Evolutionary conservation across 2,888 invertebrate genomes (phyloP), one percentile per base, ranked within the genome.

Genomic region (Linnaemya vulpina): DNA sequence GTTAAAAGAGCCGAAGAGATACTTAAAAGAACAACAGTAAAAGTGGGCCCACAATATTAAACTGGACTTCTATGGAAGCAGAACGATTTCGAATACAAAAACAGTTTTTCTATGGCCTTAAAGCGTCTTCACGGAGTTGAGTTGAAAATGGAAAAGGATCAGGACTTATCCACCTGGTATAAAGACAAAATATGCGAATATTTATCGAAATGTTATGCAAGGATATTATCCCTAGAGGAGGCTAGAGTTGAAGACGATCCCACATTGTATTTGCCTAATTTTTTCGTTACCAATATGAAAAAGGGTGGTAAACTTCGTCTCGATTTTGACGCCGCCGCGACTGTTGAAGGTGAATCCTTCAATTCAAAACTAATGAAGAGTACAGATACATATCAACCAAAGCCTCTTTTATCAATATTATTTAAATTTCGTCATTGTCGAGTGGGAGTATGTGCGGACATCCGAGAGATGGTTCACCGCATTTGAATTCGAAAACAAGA

Each of bases 311-410:
- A 55, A 53, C 46, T 35, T n/a, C 60, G 71, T 17, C 62, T 58
- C 25, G 73, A 58, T 35, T 86, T 86, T 40, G 77, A 81, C 60
- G 83, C 83, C 11, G 84, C 75, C 10, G 76, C 80, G 5, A 9
- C 22, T 46, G 40, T 78, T 2, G 58, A 74, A 10, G 75, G 73
- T 11, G 70, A 55, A 40, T 82, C 83, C 0, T 77, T 84, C 9
- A 86, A 84, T 55, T 40, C 77, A 9, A 55, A 46, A 49, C 60
- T 86, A 30, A 35, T 76, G 43, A 68, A 67, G 38, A 82, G 75
- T n/a, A 82, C 83, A 38, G 25, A 11, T 11, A 67, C 55, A 11
- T 84, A 81, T 65, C 78, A 82, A 60, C 81, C 84, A 35, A 76
- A 73, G 20, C 75, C 74, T n/a, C 38, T 17, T n/a, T n/a, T 83